Evolutionary conservation across 2,888 invertebrate species (phyloP), one percentile per base, ranked within the genome.

Genomic region (Drosophila histrio): DNA sequence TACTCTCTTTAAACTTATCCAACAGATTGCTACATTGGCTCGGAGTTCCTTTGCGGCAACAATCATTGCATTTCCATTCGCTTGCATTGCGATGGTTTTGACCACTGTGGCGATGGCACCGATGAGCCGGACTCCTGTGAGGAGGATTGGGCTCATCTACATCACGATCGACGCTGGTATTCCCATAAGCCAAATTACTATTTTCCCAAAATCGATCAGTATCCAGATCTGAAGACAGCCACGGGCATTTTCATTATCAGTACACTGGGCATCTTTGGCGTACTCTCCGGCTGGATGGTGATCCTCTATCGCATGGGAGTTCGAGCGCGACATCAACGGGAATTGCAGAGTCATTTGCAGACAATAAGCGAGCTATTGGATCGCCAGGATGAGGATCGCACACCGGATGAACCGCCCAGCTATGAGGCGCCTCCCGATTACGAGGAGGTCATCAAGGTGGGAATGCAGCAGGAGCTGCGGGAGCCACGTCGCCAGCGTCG

Each of bases 371-470:
- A 95, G 72, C 92, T 95, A 72, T 86, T 95, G 90, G 89, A 93
- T 93, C 90, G 93, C 0, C 91, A 92, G 76, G 92, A 92, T 11
- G 92, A 91, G 56, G 78, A 85, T 7, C 86, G 89, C 47, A 85
- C 89, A 0, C 88, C 90, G 0, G 91, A 91, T 36, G 94, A 95
- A 64, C 95, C 95, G 30, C 95, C 95, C 0, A 93, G 92, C 44
- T 95, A 95, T 89, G 95, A 95, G 88, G 94, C 94, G 0, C 95
- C 95, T 0, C 95, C 95, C 0, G 94, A 94, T 66, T 95, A 95
- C 81, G 94, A 94, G 61, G 95, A 95, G 64, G 93, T 95, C n/a
- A 93, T 94, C 26, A 94, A 94, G 81, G 87, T 93, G 43, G 92
- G 92, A 11, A 91, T 93, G 88, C 92, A 93, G 17, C 90, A 91